Percentiles rank a stretch among this genome's conserved stretches.
phyloP scores from a whole-genome alignment of 1,140 invertebrate genomes.

The Solenopsis fugax region DNA sequence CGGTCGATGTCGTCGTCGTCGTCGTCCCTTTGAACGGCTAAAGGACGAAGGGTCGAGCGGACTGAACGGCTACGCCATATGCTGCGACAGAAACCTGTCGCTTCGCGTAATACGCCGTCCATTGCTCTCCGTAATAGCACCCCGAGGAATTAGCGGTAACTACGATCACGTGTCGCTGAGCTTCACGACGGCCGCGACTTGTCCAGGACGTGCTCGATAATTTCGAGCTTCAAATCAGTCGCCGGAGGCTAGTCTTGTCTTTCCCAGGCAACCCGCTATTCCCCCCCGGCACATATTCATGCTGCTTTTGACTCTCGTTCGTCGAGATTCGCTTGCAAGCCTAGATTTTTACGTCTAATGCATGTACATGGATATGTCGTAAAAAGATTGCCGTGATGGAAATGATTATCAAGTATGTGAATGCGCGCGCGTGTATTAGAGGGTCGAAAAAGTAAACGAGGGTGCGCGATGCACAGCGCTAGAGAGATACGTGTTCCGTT shows the following conservation, averaged over 20 bases:
- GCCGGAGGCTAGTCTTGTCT: not conserved
- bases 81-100: slow-evolving; percentile 67
- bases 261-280: not conserved
- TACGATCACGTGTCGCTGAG: slow-evolving; percentile 76
- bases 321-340: not conserved
- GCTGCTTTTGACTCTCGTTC: not conserved
- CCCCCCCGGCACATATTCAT: not conserved
- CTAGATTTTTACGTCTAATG: not conserved
- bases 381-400: slow-evolving; percentile 8
- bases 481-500: slow-evolving; percentile 39
- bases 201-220: slow-evolving; percentile 67
- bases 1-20: slow-evolving; percentile 70
- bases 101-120: slow-evolving; percentile 70
- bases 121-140: slow-evolving; percentile 74
- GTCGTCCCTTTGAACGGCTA: slow-evolving; percentile 69
- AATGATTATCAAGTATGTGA: slow-evolving; percentile 29
- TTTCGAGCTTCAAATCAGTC: slow-evolving; percentile 42
- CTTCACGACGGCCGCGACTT: slow-evolving; percentile 58
- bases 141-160: slow-evolving; percentile 78
- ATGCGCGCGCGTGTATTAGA: not conserved
- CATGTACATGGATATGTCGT: not conserved
- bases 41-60: slow-evolving; percentile 67
- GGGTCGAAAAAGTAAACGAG: slow-evolving; percentile 16
- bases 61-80: slow-evolving; percentile 70
- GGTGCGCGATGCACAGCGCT: not conserved